Conservation (phyloP, 2,888 invertebrate genomes). For the Eueremaeus valkanovi region DNA sequence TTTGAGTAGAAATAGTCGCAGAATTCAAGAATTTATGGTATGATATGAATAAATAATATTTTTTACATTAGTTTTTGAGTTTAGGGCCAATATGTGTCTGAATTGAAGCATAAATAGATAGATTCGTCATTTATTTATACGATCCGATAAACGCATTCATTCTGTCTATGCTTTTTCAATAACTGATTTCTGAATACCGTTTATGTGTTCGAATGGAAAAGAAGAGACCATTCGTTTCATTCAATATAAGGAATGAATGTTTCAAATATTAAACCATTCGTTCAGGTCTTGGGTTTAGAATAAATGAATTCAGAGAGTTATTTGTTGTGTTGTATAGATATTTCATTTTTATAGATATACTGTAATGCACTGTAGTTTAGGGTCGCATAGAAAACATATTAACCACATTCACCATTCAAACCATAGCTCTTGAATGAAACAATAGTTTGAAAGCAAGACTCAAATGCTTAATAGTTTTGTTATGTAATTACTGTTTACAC, state of each 20-base stretch:
- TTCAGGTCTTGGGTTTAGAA: neutral
- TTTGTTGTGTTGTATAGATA: neutral
- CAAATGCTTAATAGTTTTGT: neutral
- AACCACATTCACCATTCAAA: neutral
- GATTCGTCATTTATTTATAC: slow-evolving; percentile 6
- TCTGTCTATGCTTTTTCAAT: neutral
- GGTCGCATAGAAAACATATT: neutral
- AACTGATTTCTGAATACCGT: neutral
- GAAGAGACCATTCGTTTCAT: neutral
- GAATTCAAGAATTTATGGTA: too few species aligned
- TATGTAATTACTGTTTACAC: neutral
- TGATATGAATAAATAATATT: too few species aligned
- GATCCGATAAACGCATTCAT: neutral
- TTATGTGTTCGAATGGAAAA: neutral
- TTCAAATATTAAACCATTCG: neutral
- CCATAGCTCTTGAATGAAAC: neutral
- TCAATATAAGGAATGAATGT: neutral
- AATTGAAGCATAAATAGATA: too few species aligned
- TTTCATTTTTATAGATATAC: neutral
- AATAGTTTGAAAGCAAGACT: neutral
- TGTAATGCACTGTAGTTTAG: too few species aligned
- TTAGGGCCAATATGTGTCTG: too few species aligned
- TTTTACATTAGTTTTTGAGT: too few species aligned
- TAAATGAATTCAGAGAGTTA: neutral
- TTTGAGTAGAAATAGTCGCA: too few species aligned